A percentile compares a stretch with the other conserved stretches of the same genome.
Conservation (phyloP, 2,797 vertebrate genomes). For the Crypturellus tataupa region DNA sequence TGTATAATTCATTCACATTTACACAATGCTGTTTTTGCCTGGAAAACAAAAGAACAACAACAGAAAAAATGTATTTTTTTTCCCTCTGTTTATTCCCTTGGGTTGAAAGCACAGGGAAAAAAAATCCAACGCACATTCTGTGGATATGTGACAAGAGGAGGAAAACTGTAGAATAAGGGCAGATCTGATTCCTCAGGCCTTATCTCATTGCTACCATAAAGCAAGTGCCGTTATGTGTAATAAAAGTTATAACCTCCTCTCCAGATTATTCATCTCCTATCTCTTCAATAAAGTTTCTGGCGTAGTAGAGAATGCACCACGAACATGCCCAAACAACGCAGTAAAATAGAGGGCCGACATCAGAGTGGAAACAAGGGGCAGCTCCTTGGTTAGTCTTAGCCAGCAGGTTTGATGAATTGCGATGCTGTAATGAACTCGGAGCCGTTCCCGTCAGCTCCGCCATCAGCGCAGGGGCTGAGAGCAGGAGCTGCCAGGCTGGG, state of each 20-base stretch:
- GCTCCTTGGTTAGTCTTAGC: background rate
- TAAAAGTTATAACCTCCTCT: background rate
- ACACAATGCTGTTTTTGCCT: constrained; percentile 27
- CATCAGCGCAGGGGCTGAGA: background rate
- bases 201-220: constrained; percentile 24
- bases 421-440: background rate
- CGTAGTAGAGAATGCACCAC: background rate
- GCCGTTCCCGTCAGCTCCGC: background rate
- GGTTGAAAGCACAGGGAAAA: background rate
- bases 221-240: background rate
- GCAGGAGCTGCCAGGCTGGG: background rate
- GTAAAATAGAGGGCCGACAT: background rate
- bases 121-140: background rate
- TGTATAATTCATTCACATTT: background rate
- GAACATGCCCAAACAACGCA: background rate
- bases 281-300: background rate
- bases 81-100: background rate
- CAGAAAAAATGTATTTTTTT: background rate
- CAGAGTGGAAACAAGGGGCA: background rate
- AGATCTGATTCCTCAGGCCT: background rate
- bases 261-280: background rate
- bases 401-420: background rate
- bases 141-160: background rate
- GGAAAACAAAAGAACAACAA: constrained; percentile 38
- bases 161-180: background rate